Percentiles rank a stretch among this genome's conserved stretches.
Evolutionary conservation across 1,140 invertebrate species (phyloP).

Genomic region (Drosophila leontia): DNA sequence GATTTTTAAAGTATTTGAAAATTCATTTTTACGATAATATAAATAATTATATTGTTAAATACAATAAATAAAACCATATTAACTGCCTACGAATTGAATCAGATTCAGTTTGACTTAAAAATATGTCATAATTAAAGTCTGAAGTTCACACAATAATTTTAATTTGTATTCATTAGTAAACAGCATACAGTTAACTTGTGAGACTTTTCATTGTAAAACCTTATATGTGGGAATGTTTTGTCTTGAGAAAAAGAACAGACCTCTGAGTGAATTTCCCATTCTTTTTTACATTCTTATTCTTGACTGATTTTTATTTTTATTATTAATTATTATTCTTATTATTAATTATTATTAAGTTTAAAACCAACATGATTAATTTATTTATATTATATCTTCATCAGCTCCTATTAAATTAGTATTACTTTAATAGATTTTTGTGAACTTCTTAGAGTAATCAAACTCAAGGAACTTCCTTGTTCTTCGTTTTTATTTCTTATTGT

Average conservation of each 20-base stretch:
- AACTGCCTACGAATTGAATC: not conserved
- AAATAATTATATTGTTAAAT: not conserved
- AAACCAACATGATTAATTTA: not conserved
- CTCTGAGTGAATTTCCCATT: not conserved
- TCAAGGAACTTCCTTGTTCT: too few species aligned
- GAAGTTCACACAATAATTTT: not conserved
- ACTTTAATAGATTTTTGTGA: too few species aligned
- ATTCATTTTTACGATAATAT: too few species aligned
- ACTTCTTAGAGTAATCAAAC: too few species aligned
- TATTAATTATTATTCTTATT: too few species aligned
- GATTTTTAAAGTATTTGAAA: not conserved
- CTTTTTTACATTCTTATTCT: not conserved
- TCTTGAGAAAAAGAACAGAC: not conserved
- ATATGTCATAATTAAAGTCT: not conserved
- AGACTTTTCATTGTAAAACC: not conserved
- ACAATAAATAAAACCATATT: not conserved
- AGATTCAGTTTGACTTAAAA: too few species aligned
- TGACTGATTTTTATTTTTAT: not conserved
- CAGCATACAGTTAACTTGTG: not conserved
- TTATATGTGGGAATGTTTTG: not conserved
- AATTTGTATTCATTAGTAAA: not conserved
- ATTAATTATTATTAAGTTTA: not conserved
- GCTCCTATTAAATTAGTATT: too few species aligned
- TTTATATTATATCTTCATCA: not conserved
- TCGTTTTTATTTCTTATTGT: not conserved